Percentiles rank a stretch among this genome's conserved stretches.
Conservation (phyloP, 2,113 vertebrate species). For the Elephas maximus region DNA sequence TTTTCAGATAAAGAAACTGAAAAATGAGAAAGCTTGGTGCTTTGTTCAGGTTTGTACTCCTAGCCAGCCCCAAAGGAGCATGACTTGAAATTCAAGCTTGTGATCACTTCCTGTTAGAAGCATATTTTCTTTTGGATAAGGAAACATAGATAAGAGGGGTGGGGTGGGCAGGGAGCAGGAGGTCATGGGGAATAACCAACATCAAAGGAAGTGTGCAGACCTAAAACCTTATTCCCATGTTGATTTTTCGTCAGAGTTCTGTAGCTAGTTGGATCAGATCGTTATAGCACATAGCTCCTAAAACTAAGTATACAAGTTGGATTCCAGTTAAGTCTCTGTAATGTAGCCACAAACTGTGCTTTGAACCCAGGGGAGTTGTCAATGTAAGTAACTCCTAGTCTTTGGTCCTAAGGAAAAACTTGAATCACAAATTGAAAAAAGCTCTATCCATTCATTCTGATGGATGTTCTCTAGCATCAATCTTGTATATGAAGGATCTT, state of each 20-base stretch:
- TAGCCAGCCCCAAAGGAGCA: not conserved
- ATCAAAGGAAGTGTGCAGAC: not conserved
- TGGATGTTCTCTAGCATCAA: not conserved
- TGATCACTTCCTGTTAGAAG: not conserved
- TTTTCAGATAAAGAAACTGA: constrained; percentile 5
- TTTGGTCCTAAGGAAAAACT: not conserved
- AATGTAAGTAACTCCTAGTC: not conserved
- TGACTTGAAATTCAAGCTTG: not conserved
- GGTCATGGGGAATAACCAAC: not conserved
- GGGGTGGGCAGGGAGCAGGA: not conserved
- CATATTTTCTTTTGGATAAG: not conserved
- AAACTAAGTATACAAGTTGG: constrained; percentile 1
- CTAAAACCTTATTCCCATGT: not conserved
- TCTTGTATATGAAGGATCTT: not conserved
- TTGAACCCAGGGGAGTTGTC: not conserved
- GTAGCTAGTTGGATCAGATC: not conserved
- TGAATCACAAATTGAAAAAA: constrained; percentile 24
- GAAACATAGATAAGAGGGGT: not conserved
- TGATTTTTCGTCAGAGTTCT: constrained; percentile 11
- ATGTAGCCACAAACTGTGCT: not conserved
- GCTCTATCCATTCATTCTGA: not conserved
- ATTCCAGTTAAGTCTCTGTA: constrained; percentile 34
- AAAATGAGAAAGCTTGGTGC: not conserved
- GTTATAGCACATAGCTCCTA: not conserved
- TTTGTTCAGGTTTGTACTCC: not conserved